A percentile compares a stretch with the other conserved stretches of the same genome.
Conservation (phyloP, 2,888 invertebrate species). For the Drosophila acutilabella region DNA sequence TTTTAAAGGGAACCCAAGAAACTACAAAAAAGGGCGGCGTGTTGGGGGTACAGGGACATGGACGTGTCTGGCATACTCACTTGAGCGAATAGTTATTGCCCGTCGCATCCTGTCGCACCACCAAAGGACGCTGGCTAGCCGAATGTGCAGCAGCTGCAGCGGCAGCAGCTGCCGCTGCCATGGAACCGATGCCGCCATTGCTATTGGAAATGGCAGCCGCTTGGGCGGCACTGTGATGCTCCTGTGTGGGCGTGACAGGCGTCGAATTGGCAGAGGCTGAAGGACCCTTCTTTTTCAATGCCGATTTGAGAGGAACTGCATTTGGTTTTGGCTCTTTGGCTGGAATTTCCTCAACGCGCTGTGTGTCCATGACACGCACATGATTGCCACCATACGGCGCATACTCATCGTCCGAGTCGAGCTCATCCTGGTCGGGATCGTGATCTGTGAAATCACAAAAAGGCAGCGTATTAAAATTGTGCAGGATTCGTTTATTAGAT, state of each 20-base stretch:
- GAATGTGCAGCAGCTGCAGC: conserved; percentile 75
- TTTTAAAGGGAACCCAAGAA: conserved; percentile 21
- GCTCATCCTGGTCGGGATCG: conserved; percentile 88
- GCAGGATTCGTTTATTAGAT: too few species aligned
- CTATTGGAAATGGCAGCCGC: conserved; percentile 71
- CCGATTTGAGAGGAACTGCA: conserved; percentile 96
- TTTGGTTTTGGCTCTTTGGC: conserved; percentile 96
- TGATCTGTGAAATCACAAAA: conserved; percentile 74
- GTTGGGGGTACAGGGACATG: not conserved
- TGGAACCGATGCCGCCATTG: conserved; percentile 72
- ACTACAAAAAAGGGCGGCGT: conserved; percentile 21
- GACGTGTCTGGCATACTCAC: conserved; percentile 86
- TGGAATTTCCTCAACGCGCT: conserved; percentile 95
- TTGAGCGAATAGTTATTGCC: conserved; percentile 91
- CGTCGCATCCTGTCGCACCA: conserved; percentile 91
- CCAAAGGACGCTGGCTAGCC: conserved; percentile 87
- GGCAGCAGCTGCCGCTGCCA: conserved; percentile 73
- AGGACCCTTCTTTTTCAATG: conserved; percentile 92
- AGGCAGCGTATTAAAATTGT: not conserved
- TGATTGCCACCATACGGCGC: conserved; percentile 87
- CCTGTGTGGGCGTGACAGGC: conserved; percentile 91
- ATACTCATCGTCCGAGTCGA: conserved; percentile 89
- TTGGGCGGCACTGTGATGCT: conserved; percentile 81
- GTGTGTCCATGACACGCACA: conserved; percentile 88
- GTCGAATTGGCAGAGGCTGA: conserved; percentile 75